phyloP scores from a whole-genome alignment of 2,888 invertebrate genomes.

The Nomada flava region DNA sequence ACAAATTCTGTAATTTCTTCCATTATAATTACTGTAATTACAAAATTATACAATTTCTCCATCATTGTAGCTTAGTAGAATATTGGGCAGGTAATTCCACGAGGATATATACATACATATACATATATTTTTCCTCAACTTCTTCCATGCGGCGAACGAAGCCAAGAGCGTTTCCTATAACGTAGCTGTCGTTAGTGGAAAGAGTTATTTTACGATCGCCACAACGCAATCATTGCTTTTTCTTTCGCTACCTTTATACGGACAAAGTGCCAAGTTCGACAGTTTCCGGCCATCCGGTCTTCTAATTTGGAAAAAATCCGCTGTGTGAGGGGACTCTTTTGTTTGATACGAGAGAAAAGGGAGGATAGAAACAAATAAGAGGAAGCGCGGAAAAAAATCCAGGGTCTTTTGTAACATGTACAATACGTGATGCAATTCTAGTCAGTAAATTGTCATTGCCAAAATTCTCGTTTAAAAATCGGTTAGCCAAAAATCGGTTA shows the following conservation, averaged over 20 bases:
- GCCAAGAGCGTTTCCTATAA: constrained; percentile 22
- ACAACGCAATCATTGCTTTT: constrained; percentile 20
- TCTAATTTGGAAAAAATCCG: constrained; percentile 56
- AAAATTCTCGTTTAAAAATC: too few relatives aligned
- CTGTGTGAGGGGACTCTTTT: background rate
- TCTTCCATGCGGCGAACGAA: background rate
- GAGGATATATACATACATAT: background rate
- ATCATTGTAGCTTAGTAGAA: background rate
- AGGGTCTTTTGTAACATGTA: background rate
- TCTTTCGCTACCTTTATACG: constrained; percentile 10
- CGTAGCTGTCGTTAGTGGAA: constrained; percentile 9
- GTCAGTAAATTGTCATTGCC: background rate
- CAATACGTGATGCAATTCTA: background rate
- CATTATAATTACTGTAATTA: too few relatives aligned
- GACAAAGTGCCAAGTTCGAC: constrained; percentile 69
- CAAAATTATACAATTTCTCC: background rate
- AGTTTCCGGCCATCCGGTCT: constrained; percentile 62
- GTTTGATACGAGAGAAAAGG: background rate
- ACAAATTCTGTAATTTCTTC: too few relatives aligned
- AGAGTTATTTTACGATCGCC: constrained; percentile 40
- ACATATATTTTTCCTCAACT: background rate
- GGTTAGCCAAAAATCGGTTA: too few relatives aligned
- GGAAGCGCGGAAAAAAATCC: background rate
- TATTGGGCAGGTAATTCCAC: background rate
- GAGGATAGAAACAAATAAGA: background rate